Percentiles rank a stretch among this genome's conserved stretches.
These are phyloP conservation scores for Nomia melanderi DNA, from an alignment of 1,140 invertebrate species.

Conservation along the genomic window DNA sequence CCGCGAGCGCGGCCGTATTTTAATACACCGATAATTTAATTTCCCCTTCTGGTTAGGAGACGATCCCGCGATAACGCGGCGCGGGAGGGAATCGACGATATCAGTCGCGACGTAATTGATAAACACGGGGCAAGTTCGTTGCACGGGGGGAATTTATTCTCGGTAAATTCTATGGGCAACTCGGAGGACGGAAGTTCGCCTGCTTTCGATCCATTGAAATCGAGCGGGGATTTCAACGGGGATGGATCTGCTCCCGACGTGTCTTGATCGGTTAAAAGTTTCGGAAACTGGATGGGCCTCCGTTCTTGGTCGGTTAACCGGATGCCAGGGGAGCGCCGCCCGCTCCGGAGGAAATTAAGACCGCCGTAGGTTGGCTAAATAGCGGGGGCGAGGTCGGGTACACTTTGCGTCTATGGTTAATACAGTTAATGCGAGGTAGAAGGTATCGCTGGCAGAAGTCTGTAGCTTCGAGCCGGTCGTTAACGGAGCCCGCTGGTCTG, in stretches of 20 bases:
- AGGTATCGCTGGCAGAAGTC: too few species aligned
- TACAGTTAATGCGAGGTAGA: background rate
- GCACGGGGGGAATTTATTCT: background rate
- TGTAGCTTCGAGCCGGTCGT: too few species aligned
- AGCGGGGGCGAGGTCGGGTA: background rate
- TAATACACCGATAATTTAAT: constrained; percentile 23
- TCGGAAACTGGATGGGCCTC: background rate
- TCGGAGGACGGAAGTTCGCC: background rate
- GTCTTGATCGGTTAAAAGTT: constrained; percentile 33
- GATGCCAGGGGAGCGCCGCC: too few species aligned
- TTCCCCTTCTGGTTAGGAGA: background rate
- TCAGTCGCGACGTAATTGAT: constrained; percentile 21
- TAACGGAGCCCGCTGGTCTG: too few species aligned
- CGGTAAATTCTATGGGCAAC: background rate
- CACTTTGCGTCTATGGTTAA: background rate
- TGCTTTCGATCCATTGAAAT: background rate
- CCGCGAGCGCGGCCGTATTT: constrained; percentile 1
- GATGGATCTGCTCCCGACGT: background rate
- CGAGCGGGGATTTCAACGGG: background rate
- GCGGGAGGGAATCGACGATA: constrained; percentile 11
- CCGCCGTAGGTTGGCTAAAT: background rate
- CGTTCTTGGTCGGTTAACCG: background rate
- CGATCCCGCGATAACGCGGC: background rate
- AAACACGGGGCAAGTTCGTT: background rate
- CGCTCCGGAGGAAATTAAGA: constrained; percentile 7